Percentiles rank a stretch among this genome's conserved stretches.
phyloP scores from a whole-genome alignment of 2,888 invertebrate genomes.

The Erannis defoliaria region DNA sequence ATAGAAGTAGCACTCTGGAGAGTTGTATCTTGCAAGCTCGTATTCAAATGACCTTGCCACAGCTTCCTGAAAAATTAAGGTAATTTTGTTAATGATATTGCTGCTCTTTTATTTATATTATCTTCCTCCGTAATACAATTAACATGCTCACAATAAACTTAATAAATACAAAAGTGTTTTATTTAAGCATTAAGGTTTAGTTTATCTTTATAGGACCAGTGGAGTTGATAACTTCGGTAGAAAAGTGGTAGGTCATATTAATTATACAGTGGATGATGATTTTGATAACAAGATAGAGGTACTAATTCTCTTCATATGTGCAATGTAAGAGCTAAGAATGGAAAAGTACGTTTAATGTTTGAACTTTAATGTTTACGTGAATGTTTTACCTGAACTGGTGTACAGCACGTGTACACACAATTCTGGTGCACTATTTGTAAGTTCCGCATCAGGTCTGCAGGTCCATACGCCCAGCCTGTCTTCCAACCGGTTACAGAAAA shows the following conservation, averaged over 20 bases:
- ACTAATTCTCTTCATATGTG: neutral
- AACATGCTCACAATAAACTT: too few species aligned
- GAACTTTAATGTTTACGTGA: too few species aligned
- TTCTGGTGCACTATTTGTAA: slow-evolving; percentile 97
- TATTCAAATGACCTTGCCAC: slow-evolving; percentile 95
- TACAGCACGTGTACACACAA: slow-evolving; percentile 95
- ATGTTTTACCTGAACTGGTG: slow-evolving; percentile 92
- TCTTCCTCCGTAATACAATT: too few species aligned
- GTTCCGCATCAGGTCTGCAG: slow-evolving; percentile 92
- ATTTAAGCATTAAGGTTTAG: too few species aligned
- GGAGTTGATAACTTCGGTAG: too few species aligned
- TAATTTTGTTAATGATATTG: neutral
- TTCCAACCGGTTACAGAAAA: slow-evolving; percentile 99
- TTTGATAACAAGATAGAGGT: too few species aligned
- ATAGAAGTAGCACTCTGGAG: slow-evolving; percentile 94
- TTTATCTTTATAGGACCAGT: too few species aligned
- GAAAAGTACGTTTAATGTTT: too few species aligned
- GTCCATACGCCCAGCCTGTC: slow-evolving; percentile 98
- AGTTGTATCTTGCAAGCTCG: slow-evolving; percentile 90
- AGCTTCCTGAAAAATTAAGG: slow-evolving; percentile 90
- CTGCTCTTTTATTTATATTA: neutral
- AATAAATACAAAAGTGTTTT: too few species aligned
- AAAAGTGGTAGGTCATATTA: too few species aligned
- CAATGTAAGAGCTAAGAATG: too few species aligned
- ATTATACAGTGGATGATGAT: too few species aligned